Percentiles rank a stretch among this genome's conserved stretches.
Evolutionary conservation across 2,888 invertebrate genomes (phyloP).

Genomic region (Epinotia bilunana): DNA sequence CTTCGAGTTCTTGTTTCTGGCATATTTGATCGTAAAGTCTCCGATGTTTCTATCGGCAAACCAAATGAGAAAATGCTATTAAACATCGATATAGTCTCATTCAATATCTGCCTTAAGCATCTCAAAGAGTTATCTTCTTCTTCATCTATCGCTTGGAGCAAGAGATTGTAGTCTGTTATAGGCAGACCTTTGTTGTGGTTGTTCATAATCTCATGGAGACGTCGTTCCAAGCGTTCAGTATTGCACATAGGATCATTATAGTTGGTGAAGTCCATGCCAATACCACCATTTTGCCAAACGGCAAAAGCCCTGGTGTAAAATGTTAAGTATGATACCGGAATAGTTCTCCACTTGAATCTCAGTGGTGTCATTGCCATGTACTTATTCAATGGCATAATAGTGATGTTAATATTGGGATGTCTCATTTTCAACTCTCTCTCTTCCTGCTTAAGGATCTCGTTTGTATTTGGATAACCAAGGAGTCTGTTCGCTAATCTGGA

Average conservation of each 20-base stretch:
- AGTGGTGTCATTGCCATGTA: constrained; percentile 81
- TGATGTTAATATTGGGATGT: constrained; percentile 74
- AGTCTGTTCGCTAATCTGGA: constrained; percentile 60
- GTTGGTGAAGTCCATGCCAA: constrained; percentile 68
- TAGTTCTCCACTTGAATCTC: constrained; percentile 74
- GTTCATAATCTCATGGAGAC: constrained; percentile 63
- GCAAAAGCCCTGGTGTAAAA: constrained; percentile 81
- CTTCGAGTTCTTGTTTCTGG: constrained; percentile 58
- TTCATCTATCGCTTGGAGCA: constrained; percentile 60
- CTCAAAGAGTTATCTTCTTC: constrained; percentile 65
- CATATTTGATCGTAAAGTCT: constrained; percentile 45
- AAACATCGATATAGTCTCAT: constrained; percentile 63
- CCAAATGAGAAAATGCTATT: constrained; percentile 54
- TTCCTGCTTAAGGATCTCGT: constrained; percentile 57
- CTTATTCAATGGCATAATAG: constrained; percentile 66
- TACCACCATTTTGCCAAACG: constrained; percentile 84
- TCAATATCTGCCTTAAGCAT: constrained; percentile 61
- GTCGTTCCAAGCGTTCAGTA: constrained; percentile 55
- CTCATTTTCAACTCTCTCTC: constrained; percentile 62
- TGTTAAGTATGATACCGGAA: constrained; percentile 71
- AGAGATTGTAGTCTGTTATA: constrained; percentile 60
- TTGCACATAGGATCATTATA: constrained; percentile 60
- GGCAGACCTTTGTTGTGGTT: constrained; percentile 73
- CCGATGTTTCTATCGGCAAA: constrained; percentile 45
- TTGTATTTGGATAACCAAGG: constrained; percentile 53